Conservation (phyloP, 2,888 invertebrate species). For the Dendrolimus houi region DNA sequence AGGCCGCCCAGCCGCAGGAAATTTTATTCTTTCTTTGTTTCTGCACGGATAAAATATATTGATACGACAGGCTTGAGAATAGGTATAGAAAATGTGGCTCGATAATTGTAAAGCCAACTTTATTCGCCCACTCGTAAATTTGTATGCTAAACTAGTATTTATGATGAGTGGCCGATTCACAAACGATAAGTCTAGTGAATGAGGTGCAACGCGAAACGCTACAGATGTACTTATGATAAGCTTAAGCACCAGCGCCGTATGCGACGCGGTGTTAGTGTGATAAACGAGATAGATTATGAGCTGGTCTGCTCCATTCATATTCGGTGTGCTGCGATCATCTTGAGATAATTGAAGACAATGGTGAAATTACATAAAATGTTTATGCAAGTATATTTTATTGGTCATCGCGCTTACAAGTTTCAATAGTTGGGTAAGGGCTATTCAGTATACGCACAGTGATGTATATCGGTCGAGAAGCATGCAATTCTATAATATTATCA, state of each 20-base stretch:
- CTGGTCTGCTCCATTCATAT: conserved; percentile 46
- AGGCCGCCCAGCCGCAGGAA: too few species aligned
- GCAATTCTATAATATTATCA: too few species aligned
- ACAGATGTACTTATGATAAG: conserved; percentile 45
- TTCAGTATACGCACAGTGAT: too few species aligned
- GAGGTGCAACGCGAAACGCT: conserved; percentile 42
- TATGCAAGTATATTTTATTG: too few species aligned
- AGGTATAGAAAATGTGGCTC: too few species aligned
- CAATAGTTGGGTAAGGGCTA: too few species aligned
- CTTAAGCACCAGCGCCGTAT: conserved; percentile 31
- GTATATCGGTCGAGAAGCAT: too few species aligned
- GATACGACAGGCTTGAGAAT: too few species aligned
- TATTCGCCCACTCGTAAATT: conserved; percentile 52
- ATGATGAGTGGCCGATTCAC: conserved; percentile 10
- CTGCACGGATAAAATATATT: too few species aligned
- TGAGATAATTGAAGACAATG: neutral
- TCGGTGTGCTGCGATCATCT: neutral
- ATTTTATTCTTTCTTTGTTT: too few species aligned
- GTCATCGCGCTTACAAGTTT: too few species aligned
- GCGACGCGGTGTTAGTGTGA: conserved; percentile 43
- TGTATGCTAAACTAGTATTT: conserved; percentile 64
- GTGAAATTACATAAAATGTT: neutral
- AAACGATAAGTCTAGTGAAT: conserved; percentile 16
- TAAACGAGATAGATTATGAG: conserved; percentile 41
- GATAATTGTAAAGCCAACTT: conserved; percentile 13